phyloP scores from a whole-genome alignment of 2,113 vertebrate genomes.

The Bostrychus sinensis region DNA sequence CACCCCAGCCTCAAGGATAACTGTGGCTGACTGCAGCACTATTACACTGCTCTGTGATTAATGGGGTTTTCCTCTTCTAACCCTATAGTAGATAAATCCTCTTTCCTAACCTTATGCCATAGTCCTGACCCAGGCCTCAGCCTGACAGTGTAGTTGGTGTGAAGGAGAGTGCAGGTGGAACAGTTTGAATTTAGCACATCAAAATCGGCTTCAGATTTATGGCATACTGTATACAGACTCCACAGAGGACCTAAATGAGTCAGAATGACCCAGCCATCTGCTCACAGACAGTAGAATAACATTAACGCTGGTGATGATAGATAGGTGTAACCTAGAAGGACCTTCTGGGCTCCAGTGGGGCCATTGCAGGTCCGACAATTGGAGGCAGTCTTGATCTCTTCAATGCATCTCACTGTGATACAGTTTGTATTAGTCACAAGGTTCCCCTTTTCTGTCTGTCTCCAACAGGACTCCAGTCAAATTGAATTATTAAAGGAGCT shows the following conservation, averaged over 20 bases:
- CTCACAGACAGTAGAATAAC: constrained; percentile 59
- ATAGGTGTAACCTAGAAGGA: constrained; percentile 57
- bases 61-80: constrained; percentile 29
- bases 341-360: constrained; percentile 32
- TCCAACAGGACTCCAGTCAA: constrained; percentile 92
- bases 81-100: constrained; percentile 28
- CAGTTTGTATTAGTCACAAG: constrained; percentile 22
- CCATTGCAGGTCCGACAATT: constrained; percentile 45
- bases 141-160: constrained; percentile 32
- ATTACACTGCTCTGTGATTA: constrained; percentile 29
- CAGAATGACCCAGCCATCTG: constrained; percentile 69
- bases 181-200: constrained; percentile 48
- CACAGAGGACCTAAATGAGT: constrained; percentile 61
- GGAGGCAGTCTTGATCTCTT: constrained; percentile 47
- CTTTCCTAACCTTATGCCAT: constrained; percentile 26
- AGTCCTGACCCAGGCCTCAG: constrained; percentile 24
- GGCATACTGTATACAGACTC: constrained; percentile 44
- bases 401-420: constrained; percentile 40
- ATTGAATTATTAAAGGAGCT: constrained; percentile 97
- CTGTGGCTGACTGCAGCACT: constrained; percentile 14
- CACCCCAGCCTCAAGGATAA: constrained; percentile 47
- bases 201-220: constrained; percentile 59
- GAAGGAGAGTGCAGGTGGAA: constrained; percentile 43
- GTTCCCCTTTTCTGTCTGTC: constrained; percentile 33
- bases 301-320: constrained; percentile 71